Conservation (phyloP, 1,140 invertebrate species). For the Wasmannia auropunctata region DNA sequence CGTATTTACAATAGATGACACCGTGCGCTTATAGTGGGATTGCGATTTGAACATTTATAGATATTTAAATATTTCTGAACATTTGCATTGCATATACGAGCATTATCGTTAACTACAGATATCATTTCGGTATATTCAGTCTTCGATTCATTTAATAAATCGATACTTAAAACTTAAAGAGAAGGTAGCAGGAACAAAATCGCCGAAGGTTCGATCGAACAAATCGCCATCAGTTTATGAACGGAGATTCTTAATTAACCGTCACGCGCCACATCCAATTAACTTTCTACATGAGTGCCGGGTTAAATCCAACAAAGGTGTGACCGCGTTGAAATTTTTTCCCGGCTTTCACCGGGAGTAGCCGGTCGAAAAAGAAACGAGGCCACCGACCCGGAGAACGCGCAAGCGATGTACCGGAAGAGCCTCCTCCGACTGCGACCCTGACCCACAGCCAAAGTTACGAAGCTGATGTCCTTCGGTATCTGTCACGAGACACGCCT, state of each 20-base stretch:
- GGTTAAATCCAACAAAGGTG: conserved; percentile 62
- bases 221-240: conserved; percentile 28
- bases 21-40: neutral
- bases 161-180: neutral
- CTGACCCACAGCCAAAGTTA: conserved; percentile 72
- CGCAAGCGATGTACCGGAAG: conserved; percentile 1
- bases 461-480: conserved; percentile 18
- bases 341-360: conserved; percentile 74
- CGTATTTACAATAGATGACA: neutral
- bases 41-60: no score
- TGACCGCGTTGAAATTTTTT: conserved; percentile 74
- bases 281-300: conserved; percentile 69
- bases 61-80: no score
- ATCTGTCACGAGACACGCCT: neutral
- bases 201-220: neutral
- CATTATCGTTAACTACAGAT: neutral
- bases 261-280: conserved; percentile 55
- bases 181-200: neutral
- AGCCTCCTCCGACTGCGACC: conserved; percentile 63
- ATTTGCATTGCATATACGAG: no score
- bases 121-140: neutral
- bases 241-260: conserved; percentile 51
- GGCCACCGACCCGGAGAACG: conserved; percentile 70
- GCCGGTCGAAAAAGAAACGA: conserved; percentile 65
- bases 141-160: neutral